Evolutionary conservation across 2,113 vertebrate genomes (phyloP).

Genomic region (Hemiscyllium ocellatum): DNA sequence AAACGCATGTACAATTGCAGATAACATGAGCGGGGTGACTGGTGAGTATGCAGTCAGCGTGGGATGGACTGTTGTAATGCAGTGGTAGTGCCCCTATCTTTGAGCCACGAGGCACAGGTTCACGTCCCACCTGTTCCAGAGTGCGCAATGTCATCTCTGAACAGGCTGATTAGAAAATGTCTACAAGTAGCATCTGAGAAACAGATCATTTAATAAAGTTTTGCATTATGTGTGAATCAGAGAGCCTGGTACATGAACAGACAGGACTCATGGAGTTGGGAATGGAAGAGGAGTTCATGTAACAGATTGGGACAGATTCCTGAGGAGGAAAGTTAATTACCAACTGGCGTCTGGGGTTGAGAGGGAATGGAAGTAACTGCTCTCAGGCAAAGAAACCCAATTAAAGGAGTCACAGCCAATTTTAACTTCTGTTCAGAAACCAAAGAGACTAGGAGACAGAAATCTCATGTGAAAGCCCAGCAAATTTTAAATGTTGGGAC

Average conservation of each 20-base stretch:
- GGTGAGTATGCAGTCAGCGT: not conserved
- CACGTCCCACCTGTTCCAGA: too few relatives aligned
- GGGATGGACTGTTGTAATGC: not conserved
- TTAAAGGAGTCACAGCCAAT: not conserved
- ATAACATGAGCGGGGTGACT: not conserved
- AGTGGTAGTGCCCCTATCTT: too few relatives aligned
- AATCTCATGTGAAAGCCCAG: not conserved
- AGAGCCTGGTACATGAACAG: not conserved
- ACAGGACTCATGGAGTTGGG: not conserved
- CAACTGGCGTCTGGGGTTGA: not conserved
- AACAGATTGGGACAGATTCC: not conserved
- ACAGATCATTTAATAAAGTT: not conserved
- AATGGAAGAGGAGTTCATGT: not conserved
- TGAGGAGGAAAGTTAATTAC: not conserved
- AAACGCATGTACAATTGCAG: not conserved
- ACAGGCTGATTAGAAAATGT: too few relatives aligned
- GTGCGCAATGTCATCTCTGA: too few relatives aligned
- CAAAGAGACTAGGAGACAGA: not conserved
- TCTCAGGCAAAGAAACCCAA: not conserved
- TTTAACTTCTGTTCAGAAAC: not conserved
- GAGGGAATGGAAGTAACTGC: not conserved
- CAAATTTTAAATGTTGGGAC: not conserved
- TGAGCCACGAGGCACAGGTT: too few relatives aligned
- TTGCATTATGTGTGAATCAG: not conserved
- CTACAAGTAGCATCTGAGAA: not conserved